Evolutionary conservation across 2,113 vertebrate genomes (phyloP), one percentile per base, ranked within the genome.

Genomic region (Caloenas nicobarica): DNA sequence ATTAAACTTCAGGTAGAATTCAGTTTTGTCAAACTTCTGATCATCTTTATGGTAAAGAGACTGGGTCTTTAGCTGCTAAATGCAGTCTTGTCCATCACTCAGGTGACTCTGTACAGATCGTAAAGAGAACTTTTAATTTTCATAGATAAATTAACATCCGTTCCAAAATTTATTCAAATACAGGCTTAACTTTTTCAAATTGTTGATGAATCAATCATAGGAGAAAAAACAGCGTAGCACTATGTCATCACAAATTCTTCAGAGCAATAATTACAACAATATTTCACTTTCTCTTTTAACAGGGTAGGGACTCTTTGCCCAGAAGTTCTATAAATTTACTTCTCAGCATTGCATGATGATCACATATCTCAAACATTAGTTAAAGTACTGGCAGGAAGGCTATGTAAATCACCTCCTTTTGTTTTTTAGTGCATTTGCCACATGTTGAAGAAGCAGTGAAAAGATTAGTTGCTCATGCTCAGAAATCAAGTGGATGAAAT

Each of bases 271-370:
- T 96, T 96, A 62, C 81, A 91, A 87, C 70, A 86, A 89, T 94
- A 96, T 93, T 96, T 97, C 84, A 96, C 81, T 97, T 95, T 94
- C 88, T 90, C 83, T 86, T 97, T 95, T 94, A 91, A 72, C 74
- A 92, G 91, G 54, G 93, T 81, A 94, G 69, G 44, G 44, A 97
- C 78, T 91, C 33, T 77, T 95, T 95, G 92, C 72, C 57, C 85
- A 93, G 69, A 82, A 93, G 85, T 95, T 82, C 93, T 88, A 95
- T 96, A 96, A 95, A 97, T 96, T 92, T 90, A 44, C 71, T 70
- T 93, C 57, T 92, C 77, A 66, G 60, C 28, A 34, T 70, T 95
- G 51, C 86, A 53, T 64, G 58, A 85, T 94, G 83, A 71, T 73
- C 78, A 57, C 85, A 87, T 95, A 82, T 51, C 89, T 89, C 73